Evolutionary conservation across 2,888 invertebrate species (phyloP).

Genomic region (Andrena bicolor): DNA sequence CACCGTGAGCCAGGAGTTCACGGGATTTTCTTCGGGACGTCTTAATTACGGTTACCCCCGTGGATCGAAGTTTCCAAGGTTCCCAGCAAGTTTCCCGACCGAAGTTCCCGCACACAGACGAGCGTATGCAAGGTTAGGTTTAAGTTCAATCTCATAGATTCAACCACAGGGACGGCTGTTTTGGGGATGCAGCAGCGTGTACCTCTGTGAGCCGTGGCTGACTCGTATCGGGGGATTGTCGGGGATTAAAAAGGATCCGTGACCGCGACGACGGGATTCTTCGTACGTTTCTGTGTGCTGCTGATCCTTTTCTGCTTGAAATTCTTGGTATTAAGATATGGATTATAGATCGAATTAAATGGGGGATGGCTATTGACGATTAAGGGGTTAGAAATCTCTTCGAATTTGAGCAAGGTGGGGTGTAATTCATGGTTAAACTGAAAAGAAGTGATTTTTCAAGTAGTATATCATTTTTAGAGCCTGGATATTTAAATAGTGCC

Average conservation of each 20-base stretch:
- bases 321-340: no score
- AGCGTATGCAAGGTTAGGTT: constrained; percentile 62
- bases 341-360: no score
- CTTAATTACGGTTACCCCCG: constrained; percentile 64
- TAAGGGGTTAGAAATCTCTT: no score
- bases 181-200: constrained; percentile 40
- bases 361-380: no score
- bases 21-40: constrained; percentile 63
- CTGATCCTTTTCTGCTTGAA: neutral
- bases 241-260: constrained; percentile 18
- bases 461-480: no score
- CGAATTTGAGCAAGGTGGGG: no score
- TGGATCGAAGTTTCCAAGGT: constrained; percentile 70
- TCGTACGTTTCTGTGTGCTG: neutral
- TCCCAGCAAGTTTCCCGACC: constrained; percentile 63
- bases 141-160: constrained; percentile 64
- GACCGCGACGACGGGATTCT: neutral
- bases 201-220: constrained; percentile 26
- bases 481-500: no score
- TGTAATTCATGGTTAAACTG: no score
- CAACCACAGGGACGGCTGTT: constrained; percentile 60
- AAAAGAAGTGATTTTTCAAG: no score
- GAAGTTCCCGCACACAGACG: constrained; percentile 62
- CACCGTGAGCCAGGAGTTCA: constrained; percentile 45
- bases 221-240: constrained; percentile 28